A percentile compares a stretch with the other conserved stretches of the same genome.
These are phyloP conservation scores for Drosophila aldrichi DNA, from an alignment of 2,888 invertebrate genomes.

Conservation along the genomic window DNA sequence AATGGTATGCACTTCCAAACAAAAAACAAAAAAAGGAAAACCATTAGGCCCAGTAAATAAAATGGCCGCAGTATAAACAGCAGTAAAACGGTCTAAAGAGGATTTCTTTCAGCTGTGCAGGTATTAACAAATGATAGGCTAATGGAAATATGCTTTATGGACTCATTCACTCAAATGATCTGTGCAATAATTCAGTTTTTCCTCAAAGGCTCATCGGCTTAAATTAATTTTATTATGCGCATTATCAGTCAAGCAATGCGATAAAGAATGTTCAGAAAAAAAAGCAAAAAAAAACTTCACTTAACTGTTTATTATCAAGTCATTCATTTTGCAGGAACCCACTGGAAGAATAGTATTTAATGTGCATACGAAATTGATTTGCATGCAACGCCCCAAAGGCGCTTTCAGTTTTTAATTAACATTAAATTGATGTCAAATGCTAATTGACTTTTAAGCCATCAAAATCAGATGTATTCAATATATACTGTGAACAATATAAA, in stretches of 20 bases:
- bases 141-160: neutral
- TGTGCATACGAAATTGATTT: constrained; percentile 35
- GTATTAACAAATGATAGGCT: neutral
- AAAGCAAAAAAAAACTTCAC: neutral
- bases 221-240: neutral
- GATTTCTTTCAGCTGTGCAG: neutral
- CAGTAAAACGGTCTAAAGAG: neutral
- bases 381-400: constrained; percentile 17
- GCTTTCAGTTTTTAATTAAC: constrained; percentile 30
- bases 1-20: neutral
- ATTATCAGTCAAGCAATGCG: neutral
- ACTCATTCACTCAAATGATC: neutral
- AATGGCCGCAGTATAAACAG: neutral
- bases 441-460: constrained; percentile 64
- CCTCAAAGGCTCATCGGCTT: neutral
- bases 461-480: constrained; percentile 41
- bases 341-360: neutral
- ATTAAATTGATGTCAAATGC: constrained; percentile 55
- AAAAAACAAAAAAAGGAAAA: neutral
- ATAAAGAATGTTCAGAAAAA: neutral
- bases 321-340: neutral
- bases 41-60: neutral
- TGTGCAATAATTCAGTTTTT: neutral
- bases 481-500: constrained; percentile 16
- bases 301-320: neutral